Base-by-base conservation (phyloP, 92 coral and sea anemone genomes). In the Paramuricea clavata region DNA sequence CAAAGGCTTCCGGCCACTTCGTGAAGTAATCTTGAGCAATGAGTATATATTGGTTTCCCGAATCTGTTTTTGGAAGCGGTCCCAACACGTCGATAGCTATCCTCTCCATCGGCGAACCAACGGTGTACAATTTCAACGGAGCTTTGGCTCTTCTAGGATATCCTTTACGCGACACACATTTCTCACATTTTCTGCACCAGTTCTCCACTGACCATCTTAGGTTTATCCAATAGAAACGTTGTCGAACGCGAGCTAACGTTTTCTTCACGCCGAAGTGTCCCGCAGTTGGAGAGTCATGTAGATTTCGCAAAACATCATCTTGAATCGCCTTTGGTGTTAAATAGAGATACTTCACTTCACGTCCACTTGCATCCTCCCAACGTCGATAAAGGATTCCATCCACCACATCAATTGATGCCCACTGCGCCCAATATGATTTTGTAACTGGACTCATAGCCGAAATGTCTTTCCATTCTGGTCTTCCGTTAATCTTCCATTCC, bases 241-340 rank as follows among this genome's bases (percentile, higher is more conserved):
- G 67, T 31, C 74, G 71, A 56, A 76, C 73, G 41, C 68, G 27
- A n/a, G 17, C 88, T 34, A 65, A 68, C 26, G 71, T 83, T 49
- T 83, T 88, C 12, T 65, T 52, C 28, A 83, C 74, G 13, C 85
- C 85, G 12, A 87, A 79, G 71, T 87, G 90, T 9, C 89, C 89
- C 8, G 65, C 83, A 15, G 49, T 80, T 16, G 57, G 82, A 44
- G n/a, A 54, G 68, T 85, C 88, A 69, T 85, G 83, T 26, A 85
- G 74, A 17, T 28, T 69, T 12, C 61, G 39, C 21, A 74, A 21
- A 52, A 74, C 83, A 15, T 30, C 41, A 64, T 60, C 17, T 82
- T 78, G 68, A 44, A 77, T 44, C 32, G 52, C 31, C 41, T 67
- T 22, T 30, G 74, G 74, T 8, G 26, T 23, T 5, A 67, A 4